Base-by-base conservation (phyloP, 2,888 invertebrate genomes). In the Drosophila mimetica region DNA sequence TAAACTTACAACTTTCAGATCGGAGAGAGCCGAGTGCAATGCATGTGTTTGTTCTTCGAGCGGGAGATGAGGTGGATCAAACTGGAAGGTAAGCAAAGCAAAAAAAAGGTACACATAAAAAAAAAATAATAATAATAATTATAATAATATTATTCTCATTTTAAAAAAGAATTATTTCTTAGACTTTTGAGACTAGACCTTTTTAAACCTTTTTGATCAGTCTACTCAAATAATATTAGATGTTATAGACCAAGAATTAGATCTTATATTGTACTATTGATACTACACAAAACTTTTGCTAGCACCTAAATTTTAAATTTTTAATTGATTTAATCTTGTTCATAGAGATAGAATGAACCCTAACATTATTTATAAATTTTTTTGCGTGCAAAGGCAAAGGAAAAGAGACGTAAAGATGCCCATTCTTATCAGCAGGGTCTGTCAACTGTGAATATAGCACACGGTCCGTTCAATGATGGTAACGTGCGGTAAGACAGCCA, bases 1-100 rank as follows among this genome's bases (percentile, higher is more conserved):
- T 86, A 79, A 66, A 72, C 53, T 76, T 71, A 79, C 77, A 70
- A 67, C 74, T 74, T 74, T 51, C 42, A 44, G 59, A 14, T 20
- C 36, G 14, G 47, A 46, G 75, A 75, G 75, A 61, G 71, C 52
- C 53, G 53, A 53, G 69, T 69, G 69, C 72, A 69, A 8, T 36
- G 34, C 36, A 20, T 18, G 32, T 18, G 37, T 14, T 53, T 65
- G 44, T 64, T 32, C 32, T 46, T 50, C 22, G 65, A 22, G 42
- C 16, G 39, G 16, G 52, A 16, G 32, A 14, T 32, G 37, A 28
- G 37, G 47, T 47, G 47, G 51, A 59, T 71, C 28, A 55, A 20
- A 22, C 41, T 41, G n/a, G 20, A 41, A 41, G 41, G 20, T n/a
- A 22, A 22, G n/a, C 18, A 20, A 20, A 18, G 39, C 39, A 39